These are phyloP conservation scores for Australoheros facetus DNA, from an alignment of 2,797 vertebrate species.

Conservation along the genomic window DNA sequence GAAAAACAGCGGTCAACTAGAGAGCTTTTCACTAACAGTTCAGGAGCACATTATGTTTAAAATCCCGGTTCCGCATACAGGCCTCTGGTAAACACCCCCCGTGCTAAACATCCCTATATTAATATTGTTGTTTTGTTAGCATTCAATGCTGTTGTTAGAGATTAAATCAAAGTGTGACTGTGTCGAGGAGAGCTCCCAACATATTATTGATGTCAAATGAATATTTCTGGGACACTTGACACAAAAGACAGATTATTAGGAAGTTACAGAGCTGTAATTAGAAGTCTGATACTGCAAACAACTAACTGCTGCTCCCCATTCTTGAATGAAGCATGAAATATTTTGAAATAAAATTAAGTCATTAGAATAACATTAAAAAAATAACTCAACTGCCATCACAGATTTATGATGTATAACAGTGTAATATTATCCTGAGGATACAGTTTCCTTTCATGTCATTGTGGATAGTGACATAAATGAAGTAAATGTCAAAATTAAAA, in stretches of 20 bases:
- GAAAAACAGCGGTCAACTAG: not conserved
- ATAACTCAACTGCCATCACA: not conserved
- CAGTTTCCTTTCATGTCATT: conserved; percentile 16
- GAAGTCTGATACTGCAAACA: not conserved
- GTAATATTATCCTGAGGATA: conserved; percentile 19
- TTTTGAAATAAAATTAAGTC: not conserved
- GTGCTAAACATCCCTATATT: not conserved
- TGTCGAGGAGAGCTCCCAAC: not conserved
- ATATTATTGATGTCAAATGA: not conserved
- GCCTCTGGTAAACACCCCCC: not conserved
- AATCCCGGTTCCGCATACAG: not conserved
- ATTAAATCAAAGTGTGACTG: not conserved
- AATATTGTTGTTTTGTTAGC: not conserved
- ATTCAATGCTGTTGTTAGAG: not conserved
- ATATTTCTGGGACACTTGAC: not conserved
- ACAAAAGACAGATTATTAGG: conserved; percentile 7
- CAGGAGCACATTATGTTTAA: not conserved
- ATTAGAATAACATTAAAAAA: not conserved
- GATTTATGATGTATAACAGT: conserved; percentile 31
- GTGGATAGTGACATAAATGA: conserved; percentile 22
- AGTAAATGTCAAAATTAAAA: conserved; percentile 47
- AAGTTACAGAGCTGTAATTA: not conserved
- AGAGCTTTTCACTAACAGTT: fast-evolving
- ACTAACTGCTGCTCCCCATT: not conserved
- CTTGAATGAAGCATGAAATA: not conserved